Evolutionary conservation across 2,113 vertebrate genomes (phyloP), one percentile per base, ranked within the genome.

Genomic region (Neodontobutis hainanensis): DNA sequence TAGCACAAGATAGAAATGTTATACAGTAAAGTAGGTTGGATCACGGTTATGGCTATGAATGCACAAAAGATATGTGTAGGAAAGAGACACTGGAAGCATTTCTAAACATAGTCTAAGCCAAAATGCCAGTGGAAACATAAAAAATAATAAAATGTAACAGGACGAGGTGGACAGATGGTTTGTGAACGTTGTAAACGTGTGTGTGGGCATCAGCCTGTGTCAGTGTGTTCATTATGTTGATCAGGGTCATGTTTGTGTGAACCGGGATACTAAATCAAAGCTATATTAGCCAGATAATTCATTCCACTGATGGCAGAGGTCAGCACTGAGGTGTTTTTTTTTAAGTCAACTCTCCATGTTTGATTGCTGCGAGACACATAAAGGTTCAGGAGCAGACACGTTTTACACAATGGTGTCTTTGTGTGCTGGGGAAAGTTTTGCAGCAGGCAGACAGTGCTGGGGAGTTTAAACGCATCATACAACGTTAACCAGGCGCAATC

Each of bases 381-480:
- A 86, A 85, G 73, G 82, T 75, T 85, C 84, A 76, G 61, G 14
- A 14, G 75, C 82, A 87, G 86, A 88, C 78, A 70, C 77, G 75
- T 11, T 66, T 68, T 9, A 69, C 75, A 89, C 92, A 92, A 92
- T 90, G 84, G 46, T 3, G 72, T 77, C 80, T 88, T 92, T 92
- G 91, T 92, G 73, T 77, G 73, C 64, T 56, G 49, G 57, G 68
- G 58, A 75, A 77, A 61, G 76, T 88, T 76, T 75, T 69, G 49
- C 35, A 61, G 66, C 36, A 19, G 70, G 27, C 55, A 64, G 77
- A 73, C 63, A 76, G 72, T 72, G 85, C 19, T 12, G 56, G 66
- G 75, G 71, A 82, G 84, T 85, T 88, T 90, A 91, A 92, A 91
- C 83, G 80, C 90, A 92, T 91, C 85, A 86, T 77, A 86, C 88